These are phyloP conservation scores for Tenthredo amoena DNA, from an alignment of 2,888 invertebrate species.

Conservation along the genomic window DNA sequence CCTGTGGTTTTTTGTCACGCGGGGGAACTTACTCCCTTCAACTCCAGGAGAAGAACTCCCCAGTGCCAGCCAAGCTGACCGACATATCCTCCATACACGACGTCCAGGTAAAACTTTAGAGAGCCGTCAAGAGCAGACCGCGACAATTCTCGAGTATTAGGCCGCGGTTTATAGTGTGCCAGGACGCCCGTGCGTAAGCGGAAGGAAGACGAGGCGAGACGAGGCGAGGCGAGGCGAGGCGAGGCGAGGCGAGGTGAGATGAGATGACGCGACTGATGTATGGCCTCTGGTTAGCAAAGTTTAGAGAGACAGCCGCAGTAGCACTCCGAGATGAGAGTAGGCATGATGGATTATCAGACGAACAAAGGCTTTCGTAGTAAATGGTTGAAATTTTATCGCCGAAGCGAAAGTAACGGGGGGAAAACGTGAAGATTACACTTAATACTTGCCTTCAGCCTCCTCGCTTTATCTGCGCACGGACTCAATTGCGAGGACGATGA, in stretches of 20 bases:
- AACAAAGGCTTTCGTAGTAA: constrained; percentile 27
- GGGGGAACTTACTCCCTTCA: constrained; percentile 84
- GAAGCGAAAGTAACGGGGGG: constrained; percentile 56
- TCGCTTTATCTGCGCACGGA: neutral
- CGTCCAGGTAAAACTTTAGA: constrained; percentile 64
- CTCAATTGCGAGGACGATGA: neutral
- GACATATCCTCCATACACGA: constrained; percentile 66
- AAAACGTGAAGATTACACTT: constrained; percentile 67
- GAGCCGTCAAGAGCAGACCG: constrained; percentile 23
- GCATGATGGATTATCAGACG: constrained; percentile 23
- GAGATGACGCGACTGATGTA: constrained; percentile 32
- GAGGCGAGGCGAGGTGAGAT: neutral
- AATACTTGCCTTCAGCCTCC: neutral
- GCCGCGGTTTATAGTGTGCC: neutral
- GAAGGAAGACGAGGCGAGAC: neutral
- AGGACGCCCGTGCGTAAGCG: too few relatives aligned
- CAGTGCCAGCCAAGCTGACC: constrained; percentile 65
- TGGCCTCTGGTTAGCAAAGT: constrained; percentile 31
- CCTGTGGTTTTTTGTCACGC: constrained; percentile 87
- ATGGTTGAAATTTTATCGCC: constrained; percentile 22
- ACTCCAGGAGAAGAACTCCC: constrained; percentile 73
- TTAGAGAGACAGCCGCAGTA: neutral
- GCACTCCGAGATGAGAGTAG: constrained; percentile 20
- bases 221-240: neutral
- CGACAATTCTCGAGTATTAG: constrained; percentile 1